phyloP scores from a whole-genome alignment of 2,888 invertebrate genomes.

The Uropetala carovei region DNA sequence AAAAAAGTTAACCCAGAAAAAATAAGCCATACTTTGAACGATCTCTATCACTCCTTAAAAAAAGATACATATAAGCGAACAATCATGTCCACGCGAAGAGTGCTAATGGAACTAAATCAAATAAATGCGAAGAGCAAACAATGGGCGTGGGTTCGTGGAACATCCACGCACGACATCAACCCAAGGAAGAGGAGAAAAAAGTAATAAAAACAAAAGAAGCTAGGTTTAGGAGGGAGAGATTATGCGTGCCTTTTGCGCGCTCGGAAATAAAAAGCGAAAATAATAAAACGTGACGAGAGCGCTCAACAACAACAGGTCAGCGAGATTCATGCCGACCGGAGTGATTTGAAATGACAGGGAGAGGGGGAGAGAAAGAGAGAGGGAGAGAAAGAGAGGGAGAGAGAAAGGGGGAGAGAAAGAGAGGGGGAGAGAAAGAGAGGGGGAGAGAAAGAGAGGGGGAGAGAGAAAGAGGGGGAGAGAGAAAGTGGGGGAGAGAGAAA shows the following conservation, averaged over 20 bases:
- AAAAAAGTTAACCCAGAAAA: background rate
- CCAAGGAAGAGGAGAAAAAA: background rate
- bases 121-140: slow-evolving; percentile 6
- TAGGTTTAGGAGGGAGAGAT: background rate
- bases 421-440: background rate
- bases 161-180: background rate
- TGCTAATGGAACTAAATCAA: slow-evolving; percentile 9
- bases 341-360: background rate
- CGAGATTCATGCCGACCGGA: background rate
- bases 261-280: background rate
- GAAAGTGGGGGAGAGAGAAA: too few species aligned
- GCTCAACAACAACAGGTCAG: slow-evolving; percentile 24
- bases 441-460: background rate
- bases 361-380: background rate
- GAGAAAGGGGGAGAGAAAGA: background rate
- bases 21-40: too few species aligned
- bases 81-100: slow-evolving; percentile 14
- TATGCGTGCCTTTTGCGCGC: background rate
- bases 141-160: slow-evolving; percentile 28
- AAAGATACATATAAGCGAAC: background rate
- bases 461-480: too few species aligned
- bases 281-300: background rate
- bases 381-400: background rate
- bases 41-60: too few species aligned
- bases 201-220: background rate